Base-by-base conservation (phyloP, 2,797 vertebrate genomes). In the Myripristis jacobus region DNA sequence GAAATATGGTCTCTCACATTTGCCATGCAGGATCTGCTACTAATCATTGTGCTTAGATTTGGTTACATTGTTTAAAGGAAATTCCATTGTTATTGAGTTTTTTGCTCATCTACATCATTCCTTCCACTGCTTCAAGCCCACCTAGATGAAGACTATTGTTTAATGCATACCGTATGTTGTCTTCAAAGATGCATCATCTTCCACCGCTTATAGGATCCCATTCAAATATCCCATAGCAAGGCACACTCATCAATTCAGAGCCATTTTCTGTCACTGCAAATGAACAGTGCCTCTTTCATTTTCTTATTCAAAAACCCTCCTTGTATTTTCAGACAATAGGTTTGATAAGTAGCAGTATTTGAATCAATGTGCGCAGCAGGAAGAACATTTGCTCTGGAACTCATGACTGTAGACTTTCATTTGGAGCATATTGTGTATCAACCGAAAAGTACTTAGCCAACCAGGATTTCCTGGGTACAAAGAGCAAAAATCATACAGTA, bases 11-110 rank as follows among this genome's bases (percentile, higher is more conserved):
- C 60, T 48, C 46, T 46, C 44, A 21, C 16, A 4, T 25, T 47
- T 48, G 59, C 16, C 59, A 63, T 50, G 15, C 31, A 21, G 19
- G 19, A 22, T 41, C 55, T 38, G 31, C 55, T 38, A 19, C 15
- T 19, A 51, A 51, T 38, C 7, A 36, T 19, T 34, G 19, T 24
- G 13, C 41, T 29, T 29, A 47, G 43, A 46, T 16, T 47, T 10
- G 1, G 22, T 60, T 60, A 46, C 22, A 13, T 12, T 41, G 36
- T 41, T 36, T 36, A 9, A 18, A 44, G 16, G 43, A 44, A 44
- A 44, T 44, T 46, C 44, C 44, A 46, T 46, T 7, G 44, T 46
- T 46, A 46, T 46, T 46, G 44, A 46, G 44, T 46, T 46, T 44
- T 46, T 46, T 46, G 18, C 18, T 19, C 44, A 46, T 46, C n/a